Conservation (phyloP, 2,888 invertebrate genomes). For the Ceriagrion tenellum region DNA sequence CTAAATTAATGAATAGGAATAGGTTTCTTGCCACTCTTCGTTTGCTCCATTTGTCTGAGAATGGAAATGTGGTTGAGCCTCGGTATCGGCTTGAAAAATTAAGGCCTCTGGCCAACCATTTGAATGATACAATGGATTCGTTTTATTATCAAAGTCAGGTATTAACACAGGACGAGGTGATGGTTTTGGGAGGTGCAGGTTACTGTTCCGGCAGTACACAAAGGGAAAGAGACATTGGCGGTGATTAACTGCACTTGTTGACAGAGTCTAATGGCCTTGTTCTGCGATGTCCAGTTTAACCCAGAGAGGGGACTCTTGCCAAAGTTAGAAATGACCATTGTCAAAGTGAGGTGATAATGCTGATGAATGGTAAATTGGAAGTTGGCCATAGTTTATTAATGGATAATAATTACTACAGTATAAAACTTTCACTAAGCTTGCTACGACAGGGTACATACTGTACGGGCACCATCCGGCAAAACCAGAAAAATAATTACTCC, state of each 20-base stretch:
- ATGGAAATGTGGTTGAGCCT: background rate
- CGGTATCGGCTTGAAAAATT: background rate
- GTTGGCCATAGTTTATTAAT: constrained; percentile 74
- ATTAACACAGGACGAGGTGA: background rate
- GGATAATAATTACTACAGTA: constrained; percentile 75
- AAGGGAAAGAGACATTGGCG: constrained; percentile 1
- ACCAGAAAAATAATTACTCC: constrained; percentile 72
- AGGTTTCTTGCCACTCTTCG: constrained; percentile 15
- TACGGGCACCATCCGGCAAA: constrained; percentile 75
- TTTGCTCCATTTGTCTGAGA: background rate
- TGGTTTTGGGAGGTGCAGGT: constrained; percentile 4
- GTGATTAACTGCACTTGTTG: background rate
- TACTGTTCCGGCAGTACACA: background rate
- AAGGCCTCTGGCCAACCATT: background rate
- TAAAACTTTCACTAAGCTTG: constrained; percentile 73
- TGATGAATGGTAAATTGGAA: constrained; percentile 74
- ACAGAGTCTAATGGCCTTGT: background rate
- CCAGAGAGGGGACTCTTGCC: background rate
- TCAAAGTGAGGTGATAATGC: constrained; percentile 74
- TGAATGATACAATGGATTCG: background rate
- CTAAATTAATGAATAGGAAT: background rate
- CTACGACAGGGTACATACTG: constrained; percentile 73
- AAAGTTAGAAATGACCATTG: constrained; percentile 71
- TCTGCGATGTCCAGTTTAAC: background rate
- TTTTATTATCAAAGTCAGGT: background rate